Evolutionary conservation across 1,140 invertebrate genomes (phyloP).

Genomic region (Acromyrmex heyeri): DNA sequence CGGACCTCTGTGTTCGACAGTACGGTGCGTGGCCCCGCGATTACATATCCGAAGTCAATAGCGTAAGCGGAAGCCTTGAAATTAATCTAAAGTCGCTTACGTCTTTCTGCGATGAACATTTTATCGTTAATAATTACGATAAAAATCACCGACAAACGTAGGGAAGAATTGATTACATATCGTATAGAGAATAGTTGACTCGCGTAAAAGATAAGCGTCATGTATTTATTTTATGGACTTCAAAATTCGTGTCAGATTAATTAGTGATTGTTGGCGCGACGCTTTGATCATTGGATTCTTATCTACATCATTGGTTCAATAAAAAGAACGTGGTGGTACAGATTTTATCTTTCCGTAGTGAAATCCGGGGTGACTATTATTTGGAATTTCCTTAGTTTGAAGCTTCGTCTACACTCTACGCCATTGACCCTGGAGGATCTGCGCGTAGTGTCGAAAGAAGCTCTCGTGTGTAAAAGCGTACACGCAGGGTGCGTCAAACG

Average conservation of each 20-base stretch:
- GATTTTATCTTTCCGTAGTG: not conserved
- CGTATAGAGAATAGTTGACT: not conserved
- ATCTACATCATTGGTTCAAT: not conserved
- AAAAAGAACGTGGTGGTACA: not conserved
- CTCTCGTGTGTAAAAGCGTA: conserved; percentile 51
- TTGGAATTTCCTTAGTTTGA: too few relatives aligned
- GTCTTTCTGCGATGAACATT: not conserved
- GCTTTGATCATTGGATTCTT: conserved; percentile 2
- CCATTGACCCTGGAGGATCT: conserved; percentile 54
- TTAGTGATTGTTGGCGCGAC: not conserved
- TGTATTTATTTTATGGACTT: not conserved
- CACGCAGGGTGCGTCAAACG: conserved; percentile 65
- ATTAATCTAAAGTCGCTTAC: not conserved
- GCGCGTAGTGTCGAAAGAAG: conserved; percentile 65
- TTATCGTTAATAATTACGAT: not conserved
- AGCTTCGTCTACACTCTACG: conserved; percentile 58
- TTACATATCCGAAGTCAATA: conserved; percentile 55
- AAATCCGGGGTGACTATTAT: not conserved
- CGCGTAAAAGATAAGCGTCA: not conserved
- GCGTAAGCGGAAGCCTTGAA: conserved; percentile 37
- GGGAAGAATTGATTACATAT: not conserved
- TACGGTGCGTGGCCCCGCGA: not conserved
- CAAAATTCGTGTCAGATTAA: not conserved
- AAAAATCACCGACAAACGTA: not conserved
- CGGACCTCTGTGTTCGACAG: conserved; percentile 13